These are phyloP conservation scores for Argyresthia goedartella DNA, from an alignment of 2,888 invertebrate genomes.

Conservation along the genomic window DNA sequence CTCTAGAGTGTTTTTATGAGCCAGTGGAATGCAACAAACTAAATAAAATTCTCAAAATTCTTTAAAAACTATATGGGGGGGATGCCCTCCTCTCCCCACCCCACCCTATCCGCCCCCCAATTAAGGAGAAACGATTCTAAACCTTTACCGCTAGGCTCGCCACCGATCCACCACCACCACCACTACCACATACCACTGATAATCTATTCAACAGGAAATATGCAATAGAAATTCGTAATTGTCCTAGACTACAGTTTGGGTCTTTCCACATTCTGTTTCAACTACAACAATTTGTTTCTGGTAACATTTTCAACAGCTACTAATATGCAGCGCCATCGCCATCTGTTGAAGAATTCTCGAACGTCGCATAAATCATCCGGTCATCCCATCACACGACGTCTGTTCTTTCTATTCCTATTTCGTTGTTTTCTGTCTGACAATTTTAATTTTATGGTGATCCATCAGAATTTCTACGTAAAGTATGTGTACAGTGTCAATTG, in stretches of 20 bases:
- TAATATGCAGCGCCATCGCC: slow-evolving; percentile 23
- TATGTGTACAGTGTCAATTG: slow-evolving; percentile 28
- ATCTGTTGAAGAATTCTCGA: slow-evolving; percentile 34
- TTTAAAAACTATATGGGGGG: too few species aligned
- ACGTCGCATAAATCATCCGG: slow-evolving; percentile 11
- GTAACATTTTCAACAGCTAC: neutral
- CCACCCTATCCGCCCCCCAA: too few species aligned
- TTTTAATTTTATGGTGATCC: slow-evolving; percentile 37
- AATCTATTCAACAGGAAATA: too few species aligned
- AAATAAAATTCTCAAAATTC: too few species aligned
- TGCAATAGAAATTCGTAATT: neutral
- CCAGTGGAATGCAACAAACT: too few species aligned
- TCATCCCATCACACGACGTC: slow-evolving; percentile 38
- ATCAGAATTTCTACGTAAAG: slow-evolving; percentile 30
- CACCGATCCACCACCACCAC: too few species aligned
- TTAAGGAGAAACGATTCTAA: too few species aligned
- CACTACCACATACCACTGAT: too few species aligned
- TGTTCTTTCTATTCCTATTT: slow-evolving; percentile 39
- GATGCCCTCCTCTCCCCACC: too few species aligned
- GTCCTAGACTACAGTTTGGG: neutral
- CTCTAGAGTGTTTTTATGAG: too few species aligned
- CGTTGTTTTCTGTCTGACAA: slow-evolving; percentile 56
- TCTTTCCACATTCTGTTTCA: neutral
- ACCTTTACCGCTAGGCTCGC: too few species aligned
- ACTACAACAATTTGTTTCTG: neutral